Evolutionary conservation across 2,113 vertebrate genomes (phyloP).

Genomic region (Uria lomvia): DNA sequence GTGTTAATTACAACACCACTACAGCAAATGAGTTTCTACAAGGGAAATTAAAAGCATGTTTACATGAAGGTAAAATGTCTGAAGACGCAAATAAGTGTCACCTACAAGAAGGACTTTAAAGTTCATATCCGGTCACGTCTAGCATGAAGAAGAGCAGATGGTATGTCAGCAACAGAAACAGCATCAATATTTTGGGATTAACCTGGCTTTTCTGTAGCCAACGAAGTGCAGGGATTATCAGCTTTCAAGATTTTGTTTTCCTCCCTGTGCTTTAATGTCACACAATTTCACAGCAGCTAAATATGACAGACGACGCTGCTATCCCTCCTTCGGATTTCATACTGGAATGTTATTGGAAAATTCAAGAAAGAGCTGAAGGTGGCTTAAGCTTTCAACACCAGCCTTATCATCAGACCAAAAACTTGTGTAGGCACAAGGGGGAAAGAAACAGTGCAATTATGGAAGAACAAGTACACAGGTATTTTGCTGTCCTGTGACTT

Average conservation of each 20-base stretch:
- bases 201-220: conserved; percentile 20
- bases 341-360: neutral
- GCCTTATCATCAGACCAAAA: neutral
- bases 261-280: conserved; percentile 32
- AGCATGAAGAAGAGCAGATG: conserved; percentile 42
- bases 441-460: neutral
- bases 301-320: conserved; percentile 13
- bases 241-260: conserved; percentile 39
- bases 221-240: conserved; percentile 29
- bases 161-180: neutral
- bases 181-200: conserved; percentile 45
- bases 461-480: neutral
- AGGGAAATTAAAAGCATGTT: conserved; percentile 3
- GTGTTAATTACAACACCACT: neutral
- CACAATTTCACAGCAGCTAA: conserved; percentile 39
- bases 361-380: conserved; percentile 23
- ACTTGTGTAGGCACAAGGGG: neutral
- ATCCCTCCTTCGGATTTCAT: neutral
- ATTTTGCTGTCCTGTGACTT: neutral
- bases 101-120: conserved; percentile 37
- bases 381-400: neutral
- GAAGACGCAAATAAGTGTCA: conserved; percentile 15
- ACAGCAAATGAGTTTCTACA: neutral
- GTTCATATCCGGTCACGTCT: conserved; percentile 23
- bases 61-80: conserved; percentile 1